These are phyloP conservation scores for Dascyllus trimaculatus DNA, from an alignment of 2,113 vertebrate species.

Conservation along the genomic window DNA sequence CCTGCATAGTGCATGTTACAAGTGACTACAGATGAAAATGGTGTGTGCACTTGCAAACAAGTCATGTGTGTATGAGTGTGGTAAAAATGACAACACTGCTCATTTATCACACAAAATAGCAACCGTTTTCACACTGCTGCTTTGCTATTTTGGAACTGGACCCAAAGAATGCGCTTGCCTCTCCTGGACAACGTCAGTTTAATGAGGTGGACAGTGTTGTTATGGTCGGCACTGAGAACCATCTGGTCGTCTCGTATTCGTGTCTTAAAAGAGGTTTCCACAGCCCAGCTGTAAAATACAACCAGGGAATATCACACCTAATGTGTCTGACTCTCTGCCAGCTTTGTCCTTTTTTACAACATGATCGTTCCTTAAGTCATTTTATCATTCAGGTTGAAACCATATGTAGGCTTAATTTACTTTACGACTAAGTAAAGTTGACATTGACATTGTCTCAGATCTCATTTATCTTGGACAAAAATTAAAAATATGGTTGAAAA, in stretches of 20 bases:
- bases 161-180: constrained; percentile 60
- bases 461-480: constrained; percentile 31
- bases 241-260: constrained; percentile 69
- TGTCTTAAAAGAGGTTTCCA: constrained; percentile 70
- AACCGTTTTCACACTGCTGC: constrained; percentile 24
- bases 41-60: background rate
- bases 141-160: constrained; percentile 49
- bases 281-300: constrained; percentile 69
- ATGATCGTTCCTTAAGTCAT: constrained; percentile 42
- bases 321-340: constrained; percentile 60
- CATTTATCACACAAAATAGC: constrained; percentile 28
- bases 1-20: background rate
- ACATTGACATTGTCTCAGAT: constrained; percentile 25
- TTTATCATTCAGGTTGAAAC: constrained; percentile 51
- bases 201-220: constrained; percentile 70
- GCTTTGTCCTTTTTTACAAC: constrained; percentile 63
- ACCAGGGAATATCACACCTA: constrained; percentile 69
- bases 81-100: constrained; percentile 11
- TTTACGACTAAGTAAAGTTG: constrained; percentile 43
- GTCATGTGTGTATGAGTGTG: constrained; percentile 9
- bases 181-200: constrained; percentile 69
- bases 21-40: background rate
- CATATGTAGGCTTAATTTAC: constrained; percentile 43
- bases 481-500: constrained; percentile 29
- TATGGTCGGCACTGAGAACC: constrained; percentile 61